Base-by-base conservation (phyloP, 2,797 vertebrate species). In the Megaceryle alcyon region DNA sequence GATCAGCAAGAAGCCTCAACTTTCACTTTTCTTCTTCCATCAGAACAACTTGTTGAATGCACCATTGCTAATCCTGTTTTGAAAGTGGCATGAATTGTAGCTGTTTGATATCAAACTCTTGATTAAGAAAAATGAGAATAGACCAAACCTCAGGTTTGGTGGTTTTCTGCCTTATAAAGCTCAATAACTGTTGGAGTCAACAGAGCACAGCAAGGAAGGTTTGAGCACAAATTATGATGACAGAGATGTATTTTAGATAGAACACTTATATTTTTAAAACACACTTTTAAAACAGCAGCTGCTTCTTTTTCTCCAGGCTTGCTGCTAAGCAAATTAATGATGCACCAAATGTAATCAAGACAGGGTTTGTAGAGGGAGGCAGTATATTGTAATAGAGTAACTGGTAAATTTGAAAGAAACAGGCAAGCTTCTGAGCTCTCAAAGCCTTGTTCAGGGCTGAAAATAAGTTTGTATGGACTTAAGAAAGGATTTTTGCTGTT, bases 311-410 rank as follows among this genome's bases (percentile, higher is more conserved):
- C 49, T 35, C 28, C 49, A 44, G 48, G 69, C 60, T 82, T 76
- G 26, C 60, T 86, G 59, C 78, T 87, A 69, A 96, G 80, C 73
- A 82, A 90, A 93, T 92, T 51, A 88, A 49, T 43, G 76, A 75
- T 94, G 68, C 48, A 90, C 77, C 65, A 79, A 65, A 82, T 73
- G 18, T 88, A 64, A 39, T 93, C 51, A 76, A 56, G 59, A 35
- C 10, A 61, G 31, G 26, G 9, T 48, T 69, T 69, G 12, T 63
- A 66, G 39, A 66, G n/a, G 84, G n/a, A 76, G 4, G 31, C 12
- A 48, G 16, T 64, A 17, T 7, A 59, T 73, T 92, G 75, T 84
- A 63, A 31, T n/a, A 66, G 51, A 72, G n/a, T 72, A 86, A 66
- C 26, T 65, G 33, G 28, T 82, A 82, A 86, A 83, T 82, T 28